phyloP scores from a whole-genome alignment of 2,797 vertebrate species.

The Leptoclinus maculatus region DNA sequence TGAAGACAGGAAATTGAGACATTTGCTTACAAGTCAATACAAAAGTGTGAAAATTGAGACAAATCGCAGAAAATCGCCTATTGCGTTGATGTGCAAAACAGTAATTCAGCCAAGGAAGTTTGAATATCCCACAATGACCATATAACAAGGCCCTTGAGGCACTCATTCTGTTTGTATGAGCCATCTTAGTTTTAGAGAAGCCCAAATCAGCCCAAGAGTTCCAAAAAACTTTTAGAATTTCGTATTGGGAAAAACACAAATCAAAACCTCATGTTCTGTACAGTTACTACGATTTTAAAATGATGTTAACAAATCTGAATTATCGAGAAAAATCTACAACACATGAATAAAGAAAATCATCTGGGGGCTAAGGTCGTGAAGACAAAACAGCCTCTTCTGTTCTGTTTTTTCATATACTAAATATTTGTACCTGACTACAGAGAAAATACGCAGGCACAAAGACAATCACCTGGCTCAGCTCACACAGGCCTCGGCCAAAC shows the following conservation, averaged over 20 bases:
- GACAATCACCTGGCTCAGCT: constrained; percentile 67
- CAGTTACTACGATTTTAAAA: constrained; percentile 42
- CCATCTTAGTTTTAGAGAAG: constrained; percentile 23
- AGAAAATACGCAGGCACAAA: constrained; percentile 65
- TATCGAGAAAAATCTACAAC: constrained; percentile 51
- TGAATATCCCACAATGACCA: constrained; percentile 17
- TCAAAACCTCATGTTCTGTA: constrained; percentile 10
- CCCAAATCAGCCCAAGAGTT: constrained; percentile 29
- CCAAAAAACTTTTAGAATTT: constrained; percentile 1
- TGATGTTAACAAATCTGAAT: constrained; percentile 55
- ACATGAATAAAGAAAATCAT: constrained; percentile 57
- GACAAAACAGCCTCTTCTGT: constrained; percentile 59
- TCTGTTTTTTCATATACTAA: constrained; percentile 53
- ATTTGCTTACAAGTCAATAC: constrained; percentile 5
- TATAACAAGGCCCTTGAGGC: constrained; percentile 17
- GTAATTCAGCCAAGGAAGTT: constrained; percentile 27
- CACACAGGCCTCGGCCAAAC: constrained; percentile 44
- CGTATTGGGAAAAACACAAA: constrained; percentile 29
- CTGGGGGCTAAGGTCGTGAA: constrained; percentile 42
- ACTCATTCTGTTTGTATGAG: constrained; percentile 10
- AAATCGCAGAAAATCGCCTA: constrained; percentile 35
- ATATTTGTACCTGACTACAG: constrained; percentile 69
- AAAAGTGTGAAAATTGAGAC: constrained; percentile 48
- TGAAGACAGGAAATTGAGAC: constrained; percentile 23
- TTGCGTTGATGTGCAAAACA: constrained; percentile 28